A percentile compares a stretch with the other conserved stretches of the same genome.
Conservation (phyloP, 2,888 invertebrate genomes). For the Apomyelois bistriatella region DNA sequence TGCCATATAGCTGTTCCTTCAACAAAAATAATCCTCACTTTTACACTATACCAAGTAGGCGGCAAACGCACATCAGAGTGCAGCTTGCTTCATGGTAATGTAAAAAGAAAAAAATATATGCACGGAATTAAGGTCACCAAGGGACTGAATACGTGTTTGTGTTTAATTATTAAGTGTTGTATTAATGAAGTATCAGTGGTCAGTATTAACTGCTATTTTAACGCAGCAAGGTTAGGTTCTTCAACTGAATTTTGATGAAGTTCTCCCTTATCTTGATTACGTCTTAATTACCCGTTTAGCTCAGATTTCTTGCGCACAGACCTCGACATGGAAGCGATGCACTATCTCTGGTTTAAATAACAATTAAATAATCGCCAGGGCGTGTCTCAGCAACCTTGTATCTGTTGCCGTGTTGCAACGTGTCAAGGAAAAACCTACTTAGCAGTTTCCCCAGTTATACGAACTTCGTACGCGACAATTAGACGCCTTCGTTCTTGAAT, state of each 20-base stretch:
- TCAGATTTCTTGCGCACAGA: slow-evolving; percentile 34
- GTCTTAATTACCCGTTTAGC: slow-evolving; percentile 28
- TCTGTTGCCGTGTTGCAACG: slow-evolving; percentile 73
- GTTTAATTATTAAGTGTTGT: too few relatives aligned
- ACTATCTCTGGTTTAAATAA: slow-evolving; percentile 67
- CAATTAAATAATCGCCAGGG: slow-evolving; percentile 77
- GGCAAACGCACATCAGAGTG: too few relatives aligned
- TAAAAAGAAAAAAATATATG: too few relatives aligned
- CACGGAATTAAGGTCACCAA: too few relatives aligned
- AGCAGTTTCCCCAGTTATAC: slow-evolving; percentile 60
- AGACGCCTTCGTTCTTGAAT: slow-evolving; percentile 17
- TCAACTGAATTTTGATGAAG: slow-evolving; percentile 5
- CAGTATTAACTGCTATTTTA: background rate
- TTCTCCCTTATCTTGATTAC: slow-evolving; percentile 22
- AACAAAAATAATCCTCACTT: too few relatives aligned
- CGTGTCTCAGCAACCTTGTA: slow-evolving; percentile 75
- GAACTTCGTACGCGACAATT: slow-evolving; percentile 37
- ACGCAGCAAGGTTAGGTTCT: background rate
- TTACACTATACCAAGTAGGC: too few relatives aligned
- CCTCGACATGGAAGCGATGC: slow-evolving; percentile 41
- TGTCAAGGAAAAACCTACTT: slow-evolving; percentile 78
- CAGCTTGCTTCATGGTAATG: too few relatives aligned
- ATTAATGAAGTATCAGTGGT: background rate
- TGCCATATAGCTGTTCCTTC: too few relatives aligned
- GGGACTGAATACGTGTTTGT: too few relatives aligned